Base-by-base conservation (phyloP, 1,140 invertebrate genomes). In the Drosophila ambigua region DNA sequence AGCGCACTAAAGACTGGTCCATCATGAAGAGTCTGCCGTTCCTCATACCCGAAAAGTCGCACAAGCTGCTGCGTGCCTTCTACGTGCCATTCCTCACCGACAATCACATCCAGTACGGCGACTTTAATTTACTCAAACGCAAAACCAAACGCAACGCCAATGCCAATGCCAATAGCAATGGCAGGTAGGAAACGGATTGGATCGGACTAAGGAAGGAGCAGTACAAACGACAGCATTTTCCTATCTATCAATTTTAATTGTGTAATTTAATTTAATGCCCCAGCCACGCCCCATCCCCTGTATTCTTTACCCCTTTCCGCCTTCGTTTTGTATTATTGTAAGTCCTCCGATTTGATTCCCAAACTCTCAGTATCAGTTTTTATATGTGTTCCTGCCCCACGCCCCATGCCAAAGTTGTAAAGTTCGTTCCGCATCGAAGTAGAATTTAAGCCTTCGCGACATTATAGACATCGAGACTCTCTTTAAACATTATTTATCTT, bases 31-130 rank as follows among this genome's bases (percentile, higher is more conserved):
- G 94, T 41, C 93, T 95, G 4, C 94, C 94, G 63, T 98, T 98
- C 92, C 90, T 99, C 46, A 95, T 98, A 92, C 84, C 95, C 2
- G 92, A 94, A 39, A 96, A 94, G 94, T 98, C 97, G 0, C 95
- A 97, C 92, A 92, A 93, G 72, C 92, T 98, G 44, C 95, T 97
- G 61, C 93, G 98, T 91, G 95, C 97, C 43, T 98, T 98, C 90
- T 98, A 97, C 91, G 93, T 99, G 92, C 98, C 98, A 55, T 95
- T 95, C 87, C 60, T 98, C 23, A 97, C 96, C 2, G 93, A 95
- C 78, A 94, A 94, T 79, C 94, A 95, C 80, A 95, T 95, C 65
- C 93, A 93, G 16, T 98, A 95, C 91, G 95, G 95, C 3, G 95
- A 95, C 73, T 97, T 98, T 85, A 97, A 97, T 92, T 93, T 98